Evolutionary conservation across 2,797 vertebrate genomes (phyloP).

Genomic region (Selene dorsalis): DNA sequence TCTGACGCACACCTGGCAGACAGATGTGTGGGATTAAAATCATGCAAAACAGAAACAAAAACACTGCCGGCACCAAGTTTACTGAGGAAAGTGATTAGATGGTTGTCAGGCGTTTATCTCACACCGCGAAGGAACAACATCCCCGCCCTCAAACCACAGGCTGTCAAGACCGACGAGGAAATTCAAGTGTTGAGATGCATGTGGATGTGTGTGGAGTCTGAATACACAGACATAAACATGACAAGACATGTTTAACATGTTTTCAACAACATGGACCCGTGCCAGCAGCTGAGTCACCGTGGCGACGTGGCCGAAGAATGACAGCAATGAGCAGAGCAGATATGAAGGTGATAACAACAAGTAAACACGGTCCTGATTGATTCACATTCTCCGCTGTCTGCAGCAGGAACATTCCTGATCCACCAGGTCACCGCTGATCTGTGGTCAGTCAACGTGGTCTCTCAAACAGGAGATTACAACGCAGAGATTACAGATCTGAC

Average conservation of each 20-base stretch:
- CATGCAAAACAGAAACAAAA: background rate
- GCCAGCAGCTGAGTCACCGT: background rate
- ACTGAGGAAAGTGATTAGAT: background rate
- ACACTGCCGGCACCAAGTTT: background rate
- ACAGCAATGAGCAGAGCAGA: slow-evolving; percentile 28
- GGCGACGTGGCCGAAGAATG: slow-evolving; percentile 20
- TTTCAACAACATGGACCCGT: background rate
- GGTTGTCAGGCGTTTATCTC: background rate
- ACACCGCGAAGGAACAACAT: no score
- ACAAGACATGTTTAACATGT: no score
- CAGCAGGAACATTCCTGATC: slow-evolving; percentile 36
- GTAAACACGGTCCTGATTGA: slow-evolving; percentile 51
- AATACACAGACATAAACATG: background rate
- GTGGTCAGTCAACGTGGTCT: slow-evolving; percentile 10
- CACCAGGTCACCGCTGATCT: slow-evolving; percentile 13
- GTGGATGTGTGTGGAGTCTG: background rate
- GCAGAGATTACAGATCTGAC: background rate
- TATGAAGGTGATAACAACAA: background rate
- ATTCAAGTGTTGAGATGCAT: background rate
- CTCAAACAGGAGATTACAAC: slow-evolving; percentile 1
- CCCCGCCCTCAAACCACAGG: background rate
- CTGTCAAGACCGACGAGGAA: background rate
- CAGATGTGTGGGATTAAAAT: background rate
- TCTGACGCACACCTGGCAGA: background rate
- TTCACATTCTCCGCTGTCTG: slow-evolving; percentile 31